Conservation (phyloP, 2,888 invertebrate genomes). For the Nymphalis c-album region DNA sequence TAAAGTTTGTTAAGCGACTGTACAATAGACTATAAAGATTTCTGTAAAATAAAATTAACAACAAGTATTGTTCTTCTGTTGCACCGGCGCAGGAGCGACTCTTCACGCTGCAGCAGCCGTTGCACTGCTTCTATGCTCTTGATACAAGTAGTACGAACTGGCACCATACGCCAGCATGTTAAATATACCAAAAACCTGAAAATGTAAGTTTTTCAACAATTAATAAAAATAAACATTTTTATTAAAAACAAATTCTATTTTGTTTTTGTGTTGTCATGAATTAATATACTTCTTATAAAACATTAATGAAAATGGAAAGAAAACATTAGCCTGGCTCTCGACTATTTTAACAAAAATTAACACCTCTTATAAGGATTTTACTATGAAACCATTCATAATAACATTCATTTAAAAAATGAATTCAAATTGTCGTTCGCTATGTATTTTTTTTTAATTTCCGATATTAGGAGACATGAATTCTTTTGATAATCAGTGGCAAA, state of each 20-base stretch:
- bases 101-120: slow-evolving; percentile 43
- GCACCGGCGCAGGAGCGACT: slow-evolving; percentile 34
- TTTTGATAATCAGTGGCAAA: too few relatives aligned
- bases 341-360: too few relatives aligned
- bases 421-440: too few relatives aligned
- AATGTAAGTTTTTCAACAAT: slow-evolving; percentile 31
- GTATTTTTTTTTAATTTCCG: too few relatives aligned
- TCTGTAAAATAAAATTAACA: slow-evolving; percentile 42
- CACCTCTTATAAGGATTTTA: too few relatives aligned
- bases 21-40: slow-evolving; percentile 38
- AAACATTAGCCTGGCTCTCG: too few relatives aligned
- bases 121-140: slow-evolving; percentile 84
- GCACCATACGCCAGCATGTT: slow-evolving; percentile 90
- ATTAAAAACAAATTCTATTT: not conserved
- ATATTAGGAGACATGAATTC: too few relatives aligned
- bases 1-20: slow-evolving; percentile 34
- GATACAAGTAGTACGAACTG: slow-evolving; percentile 87
- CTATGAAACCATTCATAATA: too few relatives aligned
- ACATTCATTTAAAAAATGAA: too few relatives aligned
- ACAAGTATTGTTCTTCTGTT: slow-evolving; percentile 43
- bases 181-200: slow-evolving; percentile 89
- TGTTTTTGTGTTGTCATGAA: too few relatives aligned
- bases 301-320: too few relatives aligned
- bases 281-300: too few relatives aligned
- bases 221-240: not conserved